Conservation (phyloP, 2,888 invertebrate species). For the Torymus tubicola region DNA sequence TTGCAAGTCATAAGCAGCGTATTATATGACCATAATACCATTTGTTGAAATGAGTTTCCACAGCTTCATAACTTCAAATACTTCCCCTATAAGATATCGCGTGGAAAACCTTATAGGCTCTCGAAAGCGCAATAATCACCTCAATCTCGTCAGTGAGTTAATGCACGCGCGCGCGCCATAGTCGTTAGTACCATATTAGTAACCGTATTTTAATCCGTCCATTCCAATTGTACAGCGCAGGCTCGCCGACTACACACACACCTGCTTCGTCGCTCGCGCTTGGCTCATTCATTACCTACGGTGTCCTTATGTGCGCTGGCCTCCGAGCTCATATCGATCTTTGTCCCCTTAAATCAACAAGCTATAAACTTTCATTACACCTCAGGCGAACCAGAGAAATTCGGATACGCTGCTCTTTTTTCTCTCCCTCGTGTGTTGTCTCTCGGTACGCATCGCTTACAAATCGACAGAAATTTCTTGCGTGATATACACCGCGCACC, state of each 20-base stretch:
- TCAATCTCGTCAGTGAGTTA: not conserved
- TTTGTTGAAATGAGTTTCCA: too few relatives aligned
- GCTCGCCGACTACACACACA: constrained; percentile 38
- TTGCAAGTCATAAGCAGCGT: too few relatives aligned
- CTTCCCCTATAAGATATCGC: too few relatives aligned
- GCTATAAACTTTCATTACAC: constrained; percentile 61
- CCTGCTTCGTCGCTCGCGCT: constrained; percentile 29
- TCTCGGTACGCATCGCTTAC: constrained; percentile 29
- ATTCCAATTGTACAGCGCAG: constrained; percentile 21
- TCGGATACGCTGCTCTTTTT: constrained; percentile 38
- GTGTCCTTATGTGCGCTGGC: constrained; percentile 16
- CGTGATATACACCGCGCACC: constrained; percentile 25
- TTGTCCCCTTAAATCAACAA: constrained; percentile 60
- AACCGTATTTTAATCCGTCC: constrained; percentile 55
- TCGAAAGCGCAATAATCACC: too few relatives aligned
- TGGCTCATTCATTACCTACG: constrained; percentile 54
- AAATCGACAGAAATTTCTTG: constrained; percentile 50
- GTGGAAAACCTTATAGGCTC: too few relatives aligned
- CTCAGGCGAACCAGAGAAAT: constrained; percentile 55
- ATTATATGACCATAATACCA: too few relatives aligned
- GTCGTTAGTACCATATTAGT: constrained; percentile 57
- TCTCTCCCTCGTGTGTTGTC: not conserved
- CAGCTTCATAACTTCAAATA: too few relatives aligned
- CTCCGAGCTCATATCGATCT: constrained; percentile 55
- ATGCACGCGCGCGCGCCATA: constrained; percentile 11